Conservation (phyloP, 1,140 invertebrate genomes). For the Saccostrea cuccullata region DNA sequence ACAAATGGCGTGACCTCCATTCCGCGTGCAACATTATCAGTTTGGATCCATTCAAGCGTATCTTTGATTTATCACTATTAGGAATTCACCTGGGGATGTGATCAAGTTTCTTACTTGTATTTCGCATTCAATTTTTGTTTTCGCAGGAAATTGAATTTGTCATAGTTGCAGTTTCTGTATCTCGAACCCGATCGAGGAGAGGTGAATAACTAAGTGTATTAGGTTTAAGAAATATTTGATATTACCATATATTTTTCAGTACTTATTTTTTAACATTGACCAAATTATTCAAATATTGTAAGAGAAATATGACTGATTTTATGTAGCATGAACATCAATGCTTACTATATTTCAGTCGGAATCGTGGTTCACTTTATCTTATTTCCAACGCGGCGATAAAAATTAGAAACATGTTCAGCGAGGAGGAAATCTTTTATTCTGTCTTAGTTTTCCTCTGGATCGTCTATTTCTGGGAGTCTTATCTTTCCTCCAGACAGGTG, state of each 20-base stretch:
- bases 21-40: background rate
- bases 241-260: background rate
- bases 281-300: too few species aligned
- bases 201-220: background rate
- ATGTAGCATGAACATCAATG: too few species aligned
- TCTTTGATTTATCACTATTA: background rate
- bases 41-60: background rate
- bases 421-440: slow-evolving; percentile 71
- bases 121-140: slow-evolving; percentile 31
- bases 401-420: slow-evolving; percentile 6
- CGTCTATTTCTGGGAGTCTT: slow-evolving; percentile 87
- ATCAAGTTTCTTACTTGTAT: background rate
- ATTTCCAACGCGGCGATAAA: too few species aligned
- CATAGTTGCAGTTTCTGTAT: slow-evolving; percentile 8
- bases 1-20: slow-evolving; percentile 26
- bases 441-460: slow-evolving; percentile 80
- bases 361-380: too few species aligned
- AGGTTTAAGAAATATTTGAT: background rate
- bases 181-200: background rate
- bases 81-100: background rate
- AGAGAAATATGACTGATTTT: too few species aligned
- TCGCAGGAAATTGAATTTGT: slow-evolving; percentile 34
- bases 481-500: slow-evolving; percentile 91
- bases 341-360: too few species aligned
- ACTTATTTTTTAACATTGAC: too few species aligned